phyloP scores from a whole-genome alignment of 2,888 invertebrate species.

The Pherbina coryleti region DNA sequence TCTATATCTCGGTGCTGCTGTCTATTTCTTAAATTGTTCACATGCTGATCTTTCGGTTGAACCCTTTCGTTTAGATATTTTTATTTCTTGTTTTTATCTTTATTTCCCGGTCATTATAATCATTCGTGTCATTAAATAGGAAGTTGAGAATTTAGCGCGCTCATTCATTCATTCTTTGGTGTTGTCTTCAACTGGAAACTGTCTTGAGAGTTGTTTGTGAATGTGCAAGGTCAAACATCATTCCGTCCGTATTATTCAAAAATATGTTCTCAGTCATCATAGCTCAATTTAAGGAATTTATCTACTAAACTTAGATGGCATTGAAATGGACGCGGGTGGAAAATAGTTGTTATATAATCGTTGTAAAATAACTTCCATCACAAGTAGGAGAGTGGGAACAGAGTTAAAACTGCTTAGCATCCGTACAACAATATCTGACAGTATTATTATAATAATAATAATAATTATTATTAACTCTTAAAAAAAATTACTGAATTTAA shows the following conservation, averaged over 20 bases:
- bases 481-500: too few species aligned
- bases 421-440: too few species aligned
- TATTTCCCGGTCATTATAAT: slow-evolving; percentile 29
- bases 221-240: background rate
- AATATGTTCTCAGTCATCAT: background rate
- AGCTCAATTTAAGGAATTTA: too few species aligned
- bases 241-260: background rate
- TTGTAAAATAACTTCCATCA: too few species aligned
- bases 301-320: too few species aligned
- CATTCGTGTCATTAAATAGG: slow-evolving; percentile 29
- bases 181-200: background rate
- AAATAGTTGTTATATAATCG: too few species aligned
- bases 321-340: too few species aligned
- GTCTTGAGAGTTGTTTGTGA: background rate
- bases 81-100: too few species aligned
- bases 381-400: too few species aligned
- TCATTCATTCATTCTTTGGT: background rate
- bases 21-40: slow-evolving; percentile 12
- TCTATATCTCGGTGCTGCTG: background rate
- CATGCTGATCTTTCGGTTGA: slow-evolving; percentile 28
- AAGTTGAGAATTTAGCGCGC: slow-evolving; percentile 19
- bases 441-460: too few species aligned
- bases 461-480: too few species aligned
- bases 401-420: too few species aligned
- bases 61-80: slow-evolving; percentile 19